phyloP scores from a whole-genome alignment of 2,888 invertebrate genomes.

The Conops quadrifasciatus region DNA sequence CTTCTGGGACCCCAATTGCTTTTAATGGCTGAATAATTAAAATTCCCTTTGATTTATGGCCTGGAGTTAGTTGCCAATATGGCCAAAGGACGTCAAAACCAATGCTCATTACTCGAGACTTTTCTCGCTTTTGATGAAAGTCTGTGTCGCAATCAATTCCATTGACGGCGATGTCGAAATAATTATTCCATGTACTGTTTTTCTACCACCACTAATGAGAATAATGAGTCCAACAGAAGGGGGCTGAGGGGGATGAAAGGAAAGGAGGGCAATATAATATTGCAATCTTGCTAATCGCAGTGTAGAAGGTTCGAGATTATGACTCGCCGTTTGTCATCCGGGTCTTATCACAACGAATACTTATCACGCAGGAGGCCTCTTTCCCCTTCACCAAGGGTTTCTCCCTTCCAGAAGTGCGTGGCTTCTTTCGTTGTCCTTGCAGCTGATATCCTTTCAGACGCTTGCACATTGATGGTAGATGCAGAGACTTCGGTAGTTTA shows the following conservation, averaged over 20 bases:
- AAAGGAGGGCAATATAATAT: constrained; percentile 13
- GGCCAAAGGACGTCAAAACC: constrained; percentile 12
- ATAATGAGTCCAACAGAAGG: neutral
- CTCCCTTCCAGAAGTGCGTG: neutral
- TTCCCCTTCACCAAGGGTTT: neutral
- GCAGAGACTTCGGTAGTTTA: constrained; percentile 16
- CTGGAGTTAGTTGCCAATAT: constrained; percentile 14
- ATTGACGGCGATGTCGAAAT: constrained; percentile 1
- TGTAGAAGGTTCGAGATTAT: constrained; percentile 22
- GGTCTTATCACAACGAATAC: constrained; percentile 16
- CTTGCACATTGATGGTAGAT: constrained; percentile 3
- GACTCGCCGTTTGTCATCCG: constrained; percentile 26
- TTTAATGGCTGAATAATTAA: constrained; percentile 26
- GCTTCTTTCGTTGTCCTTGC: no score
- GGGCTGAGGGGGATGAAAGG: neutral
- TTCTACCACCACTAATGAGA: constrained; percentile 20
- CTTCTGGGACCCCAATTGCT: neutral
- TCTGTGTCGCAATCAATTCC: constrained; percentile 13
- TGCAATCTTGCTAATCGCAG: constrained; percentile 26
- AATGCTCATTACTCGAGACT: neutral
- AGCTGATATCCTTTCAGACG: neutral
- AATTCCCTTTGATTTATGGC: constrained; percentile 30
- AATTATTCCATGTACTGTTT: neutral
- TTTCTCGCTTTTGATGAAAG: constrained; percentile 13
- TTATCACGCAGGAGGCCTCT: neutral